phyloP scores from a whole-genome alignment of 2,888 invertebrate species.

The Andrena bucephala region DNA sequence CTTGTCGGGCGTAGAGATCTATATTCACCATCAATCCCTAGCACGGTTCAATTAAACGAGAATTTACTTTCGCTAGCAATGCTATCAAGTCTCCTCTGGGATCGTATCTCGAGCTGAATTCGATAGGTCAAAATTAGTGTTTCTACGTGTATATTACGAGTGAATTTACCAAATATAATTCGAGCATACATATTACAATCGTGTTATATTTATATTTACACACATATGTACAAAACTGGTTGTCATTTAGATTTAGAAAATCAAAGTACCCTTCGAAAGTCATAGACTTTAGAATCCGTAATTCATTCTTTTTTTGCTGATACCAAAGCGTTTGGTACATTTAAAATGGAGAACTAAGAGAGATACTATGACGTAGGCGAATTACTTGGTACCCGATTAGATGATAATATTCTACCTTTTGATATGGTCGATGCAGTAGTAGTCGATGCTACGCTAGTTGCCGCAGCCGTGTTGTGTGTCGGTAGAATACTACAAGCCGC shows the following conservation, averaged over 20 bases:
- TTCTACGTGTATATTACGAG: constrained; percentile 19
- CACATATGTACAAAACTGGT: constrained; percentile 50
- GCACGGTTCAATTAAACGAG: too few relatives aligned
- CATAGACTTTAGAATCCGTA: background rate
- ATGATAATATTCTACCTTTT: constrained; percentile 82
- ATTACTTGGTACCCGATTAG: constrained; percentile 67
- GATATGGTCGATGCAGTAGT: constrained; percentile 70
- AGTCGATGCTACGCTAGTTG: constrained; percentile 68
- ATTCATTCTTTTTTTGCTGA: background rate
- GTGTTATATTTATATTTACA: constrained; percentile 29
- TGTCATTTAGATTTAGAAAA: constrained; percentile 24
- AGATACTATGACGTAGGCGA: constrained; percentile 51
- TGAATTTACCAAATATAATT: constrained; percentile 46
- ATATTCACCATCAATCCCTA: too few relatives aligned
- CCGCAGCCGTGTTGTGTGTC: constrained; percentile 73
- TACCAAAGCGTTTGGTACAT: constrained; percentile 17
- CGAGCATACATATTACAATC: constrained; percentile 36
- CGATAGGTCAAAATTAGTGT: too few relatives aligned
- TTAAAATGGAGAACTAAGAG: constrained; percentile 15
- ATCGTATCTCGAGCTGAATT: constrained; percentile 7
- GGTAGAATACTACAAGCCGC: constrained; percentile 77
- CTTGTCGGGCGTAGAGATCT: too few relatives aligned
- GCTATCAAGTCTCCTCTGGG: too few relatives aligned
- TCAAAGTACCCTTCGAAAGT: constrained; percentile 4
- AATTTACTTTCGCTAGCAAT: too few relatives aligned